Base-by-base conservation (phyloP, 2,113 vertebrate genomes). In the Phyllopteryx taeniolatus region DNA sequence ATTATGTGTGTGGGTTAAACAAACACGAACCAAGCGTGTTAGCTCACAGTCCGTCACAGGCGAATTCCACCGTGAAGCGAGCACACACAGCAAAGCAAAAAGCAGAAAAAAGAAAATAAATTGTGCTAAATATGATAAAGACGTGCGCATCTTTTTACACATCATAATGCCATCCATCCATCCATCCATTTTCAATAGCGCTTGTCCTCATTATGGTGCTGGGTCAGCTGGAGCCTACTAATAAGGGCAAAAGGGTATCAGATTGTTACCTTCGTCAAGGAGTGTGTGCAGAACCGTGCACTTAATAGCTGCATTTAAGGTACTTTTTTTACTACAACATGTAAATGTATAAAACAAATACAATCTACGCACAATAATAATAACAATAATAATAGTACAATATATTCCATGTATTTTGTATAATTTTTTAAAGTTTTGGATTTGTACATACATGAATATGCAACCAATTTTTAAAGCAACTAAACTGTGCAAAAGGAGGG, bases 1-100 rank as follows among this genome's bases (percentile, higher is more conserved):
- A 85, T 79, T 62, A 79, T 69, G 68, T 17, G 59, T 54, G 71
- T 12, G 76, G 79, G 63, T 46, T 65, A 79, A 70, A 82, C 74
- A 79, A 69, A 77, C 47, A 67, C 22, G 17, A 61, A 43, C 46
- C 33, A 74, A 68, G 68, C 1, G 0, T 67, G 63, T 27, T 63
- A 72, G 71, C 76, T 72, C 56, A 70, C 60, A 46, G 79, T 70
- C 73, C 73, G 70, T 74, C 74, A 57, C 54, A 59, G 53, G 13
- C 35, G 33, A 39, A n/a, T 15, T 54, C 15, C 5, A 22, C 57
- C 46, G 67, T 57, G 68, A 75, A 60, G 33, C 2, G 49, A 65
- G 49, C 63, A 53, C 35, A 39, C 35, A 46, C 66, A 43, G 47
- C 44, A 62, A 43, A 47, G 8, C 17, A 9, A 61, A 65, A 35